Evolutionary conservation across 2,113 vertebrate genomes (phyloP), one percentile per base, ranked within the genome.

Genomic region (Lamprologus tigripictilis): DNA sequence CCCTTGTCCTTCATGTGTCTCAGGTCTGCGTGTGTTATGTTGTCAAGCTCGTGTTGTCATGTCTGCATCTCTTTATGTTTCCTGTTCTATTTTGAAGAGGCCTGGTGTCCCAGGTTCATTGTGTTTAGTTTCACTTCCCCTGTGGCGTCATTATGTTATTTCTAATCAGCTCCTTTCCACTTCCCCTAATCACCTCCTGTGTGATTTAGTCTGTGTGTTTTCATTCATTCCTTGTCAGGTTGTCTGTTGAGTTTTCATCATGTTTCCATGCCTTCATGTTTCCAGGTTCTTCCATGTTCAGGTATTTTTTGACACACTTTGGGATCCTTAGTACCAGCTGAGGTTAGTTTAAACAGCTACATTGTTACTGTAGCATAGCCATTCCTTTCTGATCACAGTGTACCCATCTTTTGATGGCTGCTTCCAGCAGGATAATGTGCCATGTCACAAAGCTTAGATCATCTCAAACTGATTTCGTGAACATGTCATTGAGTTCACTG

Each of bases 141-240:
- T 63, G 28, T 63, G 28, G 58, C 4, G 2, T 35, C 58, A 35
- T 35, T 63, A 63, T 3, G 58, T 33, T 63, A 33, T 63, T 63
- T 33, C 28, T 63, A 33, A 63, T 63, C 58, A 19, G 28, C 28
- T 63, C 16, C 28, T 63, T 63, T 63, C 58, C 58, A 63, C 58
- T 19, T 33, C 0, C 58, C 58, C 58, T 19, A 4, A 0, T 63
- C 16, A 63, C 31, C 16, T 1, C 31, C 58, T 0, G 58, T 11
- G 58, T 7, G 28, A 63, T 63, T 63, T 0, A 63, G 16, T 63
- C 16, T 63, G 58, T 63, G 58, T 63, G 58, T 33, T 63, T 63
- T 63, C 17, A 35, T n/a, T 63, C 6, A 35, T 63, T 63, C 31
- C 31, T 63, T 63, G 31, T 63, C 31, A 35, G 31, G 31, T 63